A percentile compares a stretch with the other conserved stretches of the same genome.
Conservation (phyloP, 2,113 vertebrate genomes). For the Solea solea region DNA sequence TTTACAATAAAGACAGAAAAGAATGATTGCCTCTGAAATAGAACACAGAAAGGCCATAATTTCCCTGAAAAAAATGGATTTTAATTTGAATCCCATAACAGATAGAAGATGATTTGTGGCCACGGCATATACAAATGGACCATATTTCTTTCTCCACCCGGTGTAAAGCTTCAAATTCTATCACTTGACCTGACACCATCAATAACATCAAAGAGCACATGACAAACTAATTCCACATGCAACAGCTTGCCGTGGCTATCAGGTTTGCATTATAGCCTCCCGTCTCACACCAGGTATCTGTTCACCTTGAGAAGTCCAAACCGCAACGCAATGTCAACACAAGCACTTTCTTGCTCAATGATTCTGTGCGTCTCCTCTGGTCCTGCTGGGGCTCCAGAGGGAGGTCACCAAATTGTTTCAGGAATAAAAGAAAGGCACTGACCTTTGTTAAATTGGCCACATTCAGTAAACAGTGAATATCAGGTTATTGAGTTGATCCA, state of each 20-base stretch:
- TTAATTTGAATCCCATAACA: slow-evolving; percentile 76
- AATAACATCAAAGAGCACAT: slow-evolving; percentile 52
- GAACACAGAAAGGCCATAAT: slow-evolving; percentile 64
- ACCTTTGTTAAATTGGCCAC: slow-evolving; percentile 84
- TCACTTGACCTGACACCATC: slow-evolving; percentile 40
- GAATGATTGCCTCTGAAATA: slow-evolving; percentile 61
- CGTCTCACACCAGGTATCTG: slow-evolving; percentile 70
- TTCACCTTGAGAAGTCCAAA: slow-evolving; percentile 78
- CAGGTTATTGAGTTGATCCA: slow-evolving; percentile 85
- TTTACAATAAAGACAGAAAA: slow-evolving; percentile 64
- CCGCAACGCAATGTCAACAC: slow-evolving; percentile 70
- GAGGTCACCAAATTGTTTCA: slow-evolving; percentile 84
- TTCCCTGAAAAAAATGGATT: slow-evolving; percentile 72
- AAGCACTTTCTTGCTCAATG: slow-evolving; percentile 55
- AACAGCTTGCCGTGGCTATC: slow-evolving; percentile 17
- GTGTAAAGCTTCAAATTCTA: slow-evolving; percentile 61
- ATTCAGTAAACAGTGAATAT: slow-evolving; percentile 82
- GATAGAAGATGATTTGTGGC: slow-evolving; percentile 64
- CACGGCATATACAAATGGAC: slow-evolving; percentile 1
- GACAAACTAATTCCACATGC: slow-evolving; percentile 46
- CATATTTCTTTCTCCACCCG: slow-evolving; percentile 15
- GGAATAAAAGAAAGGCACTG: slow-evolving; percentile 74
- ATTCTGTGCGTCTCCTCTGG: slow-evolving; percentile 63
- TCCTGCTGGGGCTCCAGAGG: slow-evolving; percentile 77
- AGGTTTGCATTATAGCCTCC: slow-evolving; percentile 78